phyloP scores from a whole-genome alignment of 2,113 vertebrate species.

The Pluvianellus socialis region DNA sequence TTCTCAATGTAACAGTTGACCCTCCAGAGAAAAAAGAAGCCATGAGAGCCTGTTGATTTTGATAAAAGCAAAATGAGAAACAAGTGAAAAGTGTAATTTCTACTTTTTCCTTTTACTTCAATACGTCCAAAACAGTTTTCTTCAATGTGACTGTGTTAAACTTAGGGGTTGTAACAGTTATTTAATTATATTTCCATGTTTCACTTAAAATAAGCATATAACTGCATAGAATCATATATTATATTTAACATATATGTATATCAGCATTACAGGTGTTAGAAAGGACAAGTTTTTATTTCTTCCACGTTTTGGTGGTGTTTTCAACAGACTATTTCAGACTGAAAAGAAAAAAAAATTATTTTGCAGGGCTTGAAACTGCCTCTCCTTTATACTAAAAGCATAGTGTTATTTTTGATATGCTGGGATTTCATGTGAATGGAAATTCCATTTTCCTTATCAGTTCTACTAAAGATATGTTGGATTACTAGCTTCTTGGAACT shows the following conservation, averaged over 20 bases:
- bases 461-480: background rate
- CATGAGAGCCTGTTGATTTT: background rate
- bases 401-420: background rate
- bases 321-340: background rate
- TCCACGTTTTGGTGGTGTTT: background rate
- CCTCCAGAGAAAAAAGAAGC: background rate
- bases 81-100: background rate
- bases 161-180: background rate
- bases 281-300: background rate
- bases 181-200: background rate
- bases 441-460: background rate
- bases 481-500: background rate
- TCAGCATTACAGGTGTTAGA: background rate
- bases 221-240: background rate
- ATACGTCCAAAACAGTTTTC: background rate
- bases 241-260: background rate
- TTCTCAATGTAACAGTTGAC: background rate
- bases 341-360: background rate
- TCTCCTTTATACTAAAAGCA: background rate
- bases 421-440: background rate
- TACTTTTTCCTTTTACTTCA: background rate
- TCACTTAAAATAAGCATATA: background rate
- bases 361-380: background rate
- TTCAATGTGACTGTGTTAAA: background rate
- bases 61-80: background rate